A percentile compares a stretch with the other conserved stretches of the same genome.
These are phyloP conservation scores for Actias luna DNA, from an alignment of 2,888 invertebrate genomes.

Conservation along the genomic window DNA sequence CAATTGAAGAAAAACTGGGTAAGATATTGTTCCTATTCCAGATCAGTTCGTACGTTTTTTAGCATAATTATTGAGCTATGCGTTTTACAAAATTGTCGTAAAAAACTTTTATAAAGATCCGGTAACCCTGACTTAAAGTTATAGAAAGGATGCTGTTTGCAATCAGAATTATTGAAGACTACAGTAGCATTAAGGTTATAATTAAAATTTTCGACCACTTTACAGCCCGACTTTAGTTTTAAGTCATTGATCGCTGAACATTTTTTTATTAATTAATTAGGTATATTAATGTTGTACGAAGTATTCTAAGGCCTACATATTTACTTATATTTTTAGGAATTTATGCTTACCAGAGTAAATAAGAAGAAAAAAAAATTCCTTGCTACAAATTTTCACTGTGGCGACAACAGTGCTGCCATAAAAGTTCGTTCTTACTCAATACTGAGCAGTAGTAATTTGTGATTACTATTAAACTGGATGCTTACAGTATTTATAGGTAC, in stretches of 20 bases:
- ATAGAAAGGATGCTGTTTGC: background rate
- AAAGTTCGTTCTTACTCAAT: no score
- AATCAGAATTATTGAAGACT: background rate
- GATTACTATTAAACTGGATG: no score
- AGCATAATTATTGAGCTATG: background rate
- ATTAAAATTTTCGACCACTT: background rate
- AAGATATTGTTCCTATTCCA: background rate
- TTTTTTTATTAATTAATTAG: background rate
- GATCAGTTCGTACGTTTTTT: background rate
- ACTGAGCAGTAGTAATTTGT: no score
- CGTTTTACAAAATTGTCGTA: no score
- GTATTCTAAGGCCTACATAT: background rate
- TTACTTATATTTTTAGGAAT: background rate
- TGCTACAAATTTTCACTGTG: background rate
- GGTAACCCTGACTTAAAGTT: background rate
- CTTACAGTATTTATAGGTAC: no score
- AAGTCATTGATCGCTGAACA: background rate
- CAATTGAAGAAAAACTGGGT: background rate
- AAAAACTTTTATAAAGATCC: no score
- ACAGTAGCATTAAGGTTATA: background rate
- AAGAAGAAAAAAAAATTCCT: background rate
- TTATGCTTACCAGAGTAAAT: background rate
- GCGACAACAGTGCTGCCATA: background rate
- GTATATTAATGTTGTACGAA: background rate
- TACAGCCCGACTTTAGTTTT: background rate